Evolutionary conservation across 2,797 vertebrate species (phyloP), one percentile per base, ranked within the genome.

Genomic region (Eulemur mongoz): DNA sequence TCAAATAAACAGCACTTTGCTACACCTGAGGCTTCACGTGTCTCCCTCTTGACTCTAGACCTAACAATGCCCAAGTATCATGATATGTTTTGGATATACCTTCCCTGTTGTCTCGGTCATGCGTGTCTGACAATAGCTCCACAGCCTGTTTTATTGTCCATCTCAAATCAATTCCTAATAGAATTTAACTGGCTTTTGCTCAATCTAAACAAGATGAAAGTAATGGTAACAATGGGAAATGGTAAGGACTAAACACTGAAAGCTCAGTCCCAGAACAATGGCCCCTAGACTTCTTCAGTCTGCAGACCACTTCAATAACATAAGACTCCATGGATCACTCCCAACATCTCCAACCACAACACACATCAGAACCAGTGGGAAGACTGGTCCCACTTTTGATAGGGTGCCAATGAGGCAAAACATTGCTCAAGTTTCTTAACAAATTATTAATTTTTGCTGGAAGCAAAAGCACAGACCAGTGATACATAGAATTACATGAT

Each of bases 181-280:
- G 61, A 89, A 82, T 67, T 80, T 83, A 89, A 82, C 32, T 50
- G 69, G 45, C 30, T 97, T 87, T 83, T 45, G 57, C 10, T 82
- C n/a, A 96, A 25, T 81, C 81, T 84, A 92, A 87, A 88, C 48
- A 91, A 92, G 61, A 83, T 12, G 15, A 90, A 91, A 94, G 79
- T 35, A 76, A 78, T 67, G 23, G 45, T 81, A 75, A 94, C 54
- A 79, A 54, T 54, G 54, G 63, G 83, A 89, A 69, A 35, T 89
- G 79, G 40, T 80, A 50, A 85, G 59, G 73, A 89, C 72, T 78
- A 69, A 91, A 89, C 38, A 75, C 67, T 75, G 35, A 85, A 67
- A 72, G 40, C 22, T 5, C 17, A 86, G 70, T 79, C 63, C 2
- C 1, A 88, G 40, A 86, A 89, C n/a, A 83, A 89, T 4, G 38